Conservation (phyloP, 1,140 invertebrate species). For the Zelostemma sp. region DNA sequence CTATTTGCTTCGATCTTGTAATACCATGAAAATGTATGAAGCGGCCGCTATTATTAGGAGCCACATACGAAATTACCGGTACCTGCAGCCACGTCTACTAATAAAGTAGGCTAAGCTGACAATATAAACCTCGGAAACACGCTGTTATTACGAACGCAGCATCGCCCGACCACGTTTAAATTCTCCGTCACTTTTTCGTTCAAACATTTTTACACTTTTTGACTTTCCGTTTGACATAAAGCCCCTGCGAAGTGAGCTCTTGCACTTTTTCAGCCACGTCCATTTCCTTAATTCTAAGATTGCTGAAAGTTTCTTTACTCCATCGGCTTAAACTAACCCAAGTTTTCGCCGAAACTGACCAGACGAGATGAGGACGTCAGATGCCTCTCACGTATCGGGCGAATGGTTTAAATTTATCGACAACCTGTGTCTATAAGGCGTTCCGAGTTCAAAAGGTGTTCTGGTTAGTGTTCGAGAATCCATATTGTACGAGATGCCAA, state of each 20-base stretch:
- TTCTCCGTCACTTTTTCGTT: conserved; percentile 1
- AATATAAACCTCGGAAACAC: conserved; percentile 43
- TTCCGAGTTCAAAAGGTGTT: conserved; percentile 39
- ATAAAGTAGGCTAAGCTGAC: conserved; percentile 57
- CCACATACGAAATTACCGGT: conserved; percentile 60
- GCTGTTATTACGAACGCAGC: neutral
- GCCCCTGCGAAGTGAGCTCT: conserved; percentile 14
- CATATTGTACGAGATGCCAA: conserved; percentile 56
- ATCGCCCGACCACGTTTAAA: neutral
- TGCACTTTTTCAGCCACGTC: conserved; percentile 6
- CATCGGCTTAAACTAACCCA: conserved; percentile 34
- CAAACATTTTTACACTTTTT: neutral
- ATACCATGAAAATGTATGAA: conserved; percentile 71
- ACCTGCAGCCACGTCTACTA: conserved; percentile 51
- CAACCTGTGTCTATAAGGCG: conserved; percentile 60
- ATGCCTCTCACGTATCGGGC: conserved; percentile 54
- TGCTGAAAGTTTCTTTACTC: conserved; percentile 28
- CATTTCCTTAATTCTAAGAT: conserved; percentile 43
- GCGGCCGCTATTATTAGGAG: conserved; percentile 69
- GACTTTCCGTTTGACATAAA: conserved; percentile 23
- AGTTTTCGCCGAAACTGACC: conserved; percentile 36
- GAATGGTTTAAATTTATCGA: conserved; percentile 67
- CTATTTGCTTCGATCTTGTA: conserved; percentile 71
- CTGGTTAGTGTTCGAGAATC: conserved; percentile 51
- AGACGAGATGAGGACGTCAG: conserved; percentile 44